These are phyloP conservation scores for Aricia agestis DNA, from an alignment of 1,140 invertebrate species.

Conservation along the genomic window DNA sequence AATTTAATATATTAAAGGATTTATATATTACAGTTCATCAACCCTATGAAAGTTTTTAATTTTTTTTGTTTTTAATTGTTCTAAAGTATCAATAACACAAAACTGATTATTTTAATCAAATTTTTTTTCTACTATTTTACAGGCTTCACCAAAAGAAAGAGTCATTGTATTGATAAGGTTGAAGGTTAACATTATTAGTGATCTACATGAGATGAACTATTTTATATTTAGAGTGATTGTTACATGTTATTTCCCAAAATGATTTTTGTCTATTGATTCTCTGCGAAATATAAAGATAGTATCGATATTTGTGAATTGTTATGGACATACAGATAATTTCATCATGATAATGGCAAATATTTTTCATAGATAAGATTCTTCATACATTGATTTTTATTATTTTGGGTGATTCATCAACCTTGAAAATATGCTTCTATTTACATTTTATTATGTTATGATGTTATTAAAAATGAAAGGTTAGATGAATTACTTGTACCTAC, in stretches of 20 bases:
- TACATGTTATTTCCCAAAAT: not conserved
- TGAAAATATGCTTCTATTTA: too few species aligned
- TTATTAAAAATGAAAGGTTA: not conserved
- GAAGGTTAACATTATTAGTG: too few species aligned
- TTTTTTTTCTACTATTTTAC: too few species aligned
- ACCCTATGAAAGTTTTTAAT: too few species aligned
- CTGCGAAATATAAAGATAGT: not conserved
- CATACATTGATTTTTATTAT: not conserved
- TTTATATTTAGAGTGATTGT: not conserved
- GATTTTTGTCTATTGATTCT: not conserved
- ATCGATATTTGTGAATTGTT: not conserved
- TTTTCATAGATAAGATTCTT: not conserved
- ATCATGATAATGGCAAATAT: not conserved
- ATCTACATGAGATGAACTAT: not conserved
- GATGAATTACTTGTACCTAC: slow-evolving; percentile 15
- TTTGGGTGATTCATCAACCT: too few species aligned
- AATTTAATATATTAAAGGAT: too few species aligned
- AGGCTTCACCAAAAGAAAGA: too few species aligned
- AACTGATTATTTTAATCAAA: too few species aligned
- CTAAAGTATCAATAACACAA: too few species aligned
- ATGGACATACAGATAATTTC: not conserved
- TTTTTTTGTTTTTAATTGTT: too few species aligned
- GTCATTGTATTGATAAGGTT: too few species aligned
- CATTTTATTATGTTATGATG: not conserved
- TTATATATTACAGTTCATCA: too few species aligned